Evolutionary conservation across 2,113 vertebrate genomes (phyloP), one percentile per base, ranked within the genome.

Genomic region (Tyto alba): DNA sequence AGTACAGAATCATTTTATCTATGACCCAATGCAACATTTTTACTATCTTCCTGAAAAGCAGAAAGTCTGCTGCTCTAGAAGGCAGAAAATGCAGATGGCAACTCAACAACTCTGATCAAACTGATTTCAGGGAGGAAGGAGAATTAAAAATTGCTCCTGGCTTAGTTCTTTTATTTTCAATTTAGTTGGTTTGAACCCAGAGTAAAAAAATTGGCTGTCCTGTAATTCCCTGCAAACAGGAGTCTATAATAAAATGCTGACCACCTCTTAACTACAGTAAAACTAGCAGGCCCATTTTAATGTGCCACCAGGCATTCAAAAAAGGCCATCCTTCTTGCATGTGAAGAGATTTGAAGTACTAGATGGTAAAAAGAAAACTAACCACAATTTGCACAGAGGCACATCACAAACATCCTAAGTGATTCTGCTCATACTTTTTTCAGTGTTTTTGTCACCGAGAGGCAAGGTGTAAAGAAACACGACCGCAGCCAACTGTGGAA

Each of bases 171-270:
- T 6, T 23, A 29, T 30, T 88, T 76, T 53, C 21, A 45, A 8
- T 34, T 71, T 36, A 6, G 26, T 30, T 79, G 10, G 17, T 50
- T 71, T 93, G 40, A 87, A 63, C n/a, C 56, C 71, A 34, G 40
- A 91, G 55, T 48, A 30, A 64, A 77, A 41, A 13, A 22, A 32
- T 72, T 67, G 62, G 52, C 29, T 53, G 34, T 30, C 22, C n/a
- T 63, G 27, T 11, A 89, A 86, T 36, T 85, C 29, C 29, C 56
- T 66, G 45, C 21, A 92, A 90, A 83, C 10, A 72, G 25, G 56
- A 90, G 40, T 81, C 93, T 41, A 30, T 36, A 73, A 26, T 34
- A 66, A 92, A 96, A 55, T 25, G 36, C 57, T 80, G 77, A 68
- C 26, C 13, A 2, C 47, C 43, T 45, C 60, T 52, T 59, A 68